Percentiles rank a stretch among this genome's conserved stretches.
phyloP scores from a whole-genome alignment of 2,888 invertebrate genomes.

The Liopterus haemorrhoidalis region DNA sequence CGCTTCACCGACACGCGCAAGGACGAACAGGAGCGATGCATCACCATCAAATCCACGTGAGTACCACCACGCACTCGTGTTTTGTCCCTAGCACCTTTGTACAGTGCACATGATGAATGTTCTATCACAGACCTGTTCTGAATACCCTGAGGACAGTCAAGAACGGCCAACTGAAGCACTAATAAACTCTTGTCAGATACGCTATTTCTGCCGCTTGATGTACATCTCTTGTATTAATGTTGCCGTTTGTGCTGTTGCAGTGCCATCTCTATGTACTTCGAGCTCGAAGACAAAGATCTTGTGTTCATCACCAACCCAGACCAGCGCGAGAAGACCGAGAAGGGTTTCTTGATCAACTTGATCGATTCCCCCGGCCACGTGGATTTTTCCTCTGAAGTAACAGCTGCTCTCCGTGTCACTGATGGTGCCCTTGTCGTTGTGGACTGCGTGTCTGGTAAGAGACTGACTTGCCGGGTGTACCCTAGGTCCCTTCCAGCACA shows the following conservation, averaged over 20 bases:
- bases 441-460: constrained; percentile 95
- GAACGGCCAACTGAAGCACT: constrained; percentile 54
- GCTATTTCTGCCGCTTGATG: background rate
- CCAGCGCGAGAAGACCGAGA: constrained; percentile 83
- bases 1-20: constrained; percentile 99
- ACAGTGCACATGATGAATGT: constrained; percentile 49
- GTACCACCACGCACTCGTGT: constrained; percentile 41
- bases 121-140: constrained; percentile 46
- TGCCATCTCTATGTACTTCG: constrained; percentile 99
- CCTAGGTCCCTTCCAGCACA: constrained; percentile 39
- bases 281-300: constrained; percentile 90
- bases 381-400: constrained; percentile 99
- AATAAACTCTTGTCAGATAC: background rate
- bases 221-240: constrained; percentile 9
- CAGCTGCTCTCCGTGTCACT: constrained; percentile 98
- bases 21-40: constrained; percentile 99
- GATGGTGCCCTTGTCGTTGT: constrained; percentile 99
- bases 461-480: too few species aligned
- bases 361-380: constrained; percentile 99
- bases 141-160: constrained; percentile 49
- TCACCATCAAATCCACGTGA: constrained; percentile 99
- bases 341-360: constrained; percentile 98
- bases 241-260: too few species aligned
- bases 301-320: constrained; percentile 86
- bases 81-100: background rate